Evolutionary conservation across 2,113 vertebrate genomes (phyloP).

Genomic region (Sus scrofa): T2T-Sscrofa CM000812.6:238780001-238780500

Average conservation of each 20-base stretch:
- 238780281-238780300: background rate
- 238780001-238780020: background rate
- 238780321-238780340: background rate
- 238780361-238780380: background rate
- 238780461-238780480: background rate
- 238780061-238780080: background rate
- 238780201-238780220: background rate
- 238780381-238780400: background rate
- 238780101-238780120: background rate
- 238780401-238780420: background rate
- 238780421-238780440: background rate
- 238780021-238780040: background rate
- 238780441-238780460: background rate
- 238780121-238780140: background rate
- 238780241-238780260: background rate
- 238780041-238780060: background rate
- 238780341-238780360: background rate
- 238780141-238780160: background rate
- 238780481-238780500: background rate
- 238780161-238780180: background rate
- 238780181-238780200: background rate
- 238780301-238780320: slow-evolving; percentile 1
- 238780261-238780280: background rate
- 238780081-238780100: background rate
- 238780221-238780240: background rate